Percentiles rank a stretch among this genome's conserved stretches.
Conservation (phyloP, 2,113 vertebrate genomes). For the Periophthalmodon schlosseri region DNA sequence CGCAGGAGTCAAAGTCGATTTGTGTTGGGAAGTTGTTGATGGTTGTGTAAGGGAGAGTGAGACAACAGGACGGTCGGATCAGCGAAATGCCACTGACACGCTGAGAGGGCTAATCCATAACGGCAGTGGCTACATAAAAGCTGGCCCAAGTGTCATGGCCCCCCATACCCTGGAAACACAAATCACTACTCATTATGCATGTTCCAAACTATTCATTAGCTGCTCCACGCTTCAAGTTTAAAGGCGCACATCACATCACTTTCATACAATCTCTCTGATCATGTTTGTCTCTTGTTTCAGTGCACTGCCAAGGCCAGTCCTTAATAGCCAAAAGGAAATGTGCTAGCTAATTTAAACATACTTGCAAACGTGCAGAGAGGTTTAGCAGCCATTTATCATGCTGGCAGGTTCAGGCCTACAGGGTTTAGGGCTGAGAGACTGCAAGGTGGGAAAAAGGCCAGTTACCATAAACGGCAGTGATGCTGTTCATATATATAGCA, state of each 20-base stretch:
- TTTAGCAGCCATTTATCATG: constrained; percentile 52
- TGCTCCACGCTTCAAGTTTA: constrained; percentile 30
- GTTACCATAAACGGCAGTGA: constrained; percentile 62
- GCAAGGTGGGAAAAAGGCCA: constrained; percentile 51
- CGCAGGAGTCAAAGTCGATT: constrained; percentile 71
- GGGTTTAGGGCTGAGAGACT: constrained; percentile 46
- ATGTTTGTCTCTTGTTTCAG: constrained; percentile 16
- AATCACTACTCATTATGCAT: constrained; percentile 61
- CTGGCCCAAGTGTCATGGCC: constrained; percentile 55
- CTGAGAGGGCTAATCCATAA: constrained; percentile 67
- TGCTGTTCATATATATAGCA: background rate
- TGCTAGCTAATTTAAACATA: constrained; percentile 38
- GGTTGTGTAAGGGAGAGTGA: constrained; percentile 56
- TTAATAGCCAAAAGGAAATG: constrained; percentile 27
- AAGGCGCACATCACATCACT: constrained; percentile 30
- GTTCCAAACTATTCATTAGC: constrained; percentile 65
- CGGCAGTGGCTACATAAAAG: constrained; percentile 60
- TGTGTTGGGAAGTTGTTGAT: constrained; percentile 67
- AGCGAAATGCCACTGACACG: constrained; percentile 65
- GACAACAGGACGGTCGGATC: constrained; percentile 63
- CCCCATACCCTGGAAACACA: constrained; percentile 54
- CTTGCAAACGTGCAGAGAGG: constrained; percentile 42
- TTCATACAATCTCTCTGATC: constrained; percentile 37
- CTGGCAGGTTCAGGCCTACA: constrained; percentile 41
- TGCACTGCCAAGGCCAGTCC: constrained; percentile 13